Base-by-base conservation (phyloP, 2,888 invertebrate species). In the Pseudoips prasinana region DNA sequence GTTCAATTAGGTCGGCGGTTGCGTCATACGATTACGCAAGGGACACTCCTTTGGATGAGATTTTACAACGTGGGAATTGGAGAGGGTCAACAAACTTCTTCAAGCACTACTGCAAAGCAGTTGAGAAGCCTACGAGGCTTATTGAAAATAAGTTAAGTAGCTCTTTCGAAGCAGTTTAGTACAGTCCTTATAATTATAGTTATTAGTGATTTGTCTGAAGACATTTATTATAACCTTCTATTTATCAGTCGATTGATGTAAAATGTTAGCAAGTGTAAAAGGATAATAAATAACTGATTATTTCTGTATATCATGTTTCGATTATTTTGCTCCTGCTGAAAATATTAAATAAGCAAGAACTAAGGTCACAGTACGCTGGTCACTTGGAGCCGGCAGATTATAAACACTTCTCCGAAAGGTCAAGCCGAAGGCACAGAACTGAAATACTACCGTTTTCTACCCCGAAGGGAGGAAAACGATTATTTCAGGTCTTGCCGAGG, bases 401-500 rank as follows among this genome's bases (percentile, higher is more conserved):
- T 19, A 39, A 25, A 39, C 34, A 39, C 20, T 5, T 39, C 34
- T 39, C 34, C 43, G 36, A 31, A 44, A 33, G 33, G 40, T 39
- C 35, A 38, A 38, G 30, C 38, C 38, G 38, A 33, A 29, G 33
- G 26, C 38, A 39, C 25, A 39, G 38, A 39, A 8, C 32, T 44
- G 28, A 38, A 46, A 40, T 38, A 45, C n/a, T 7, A 37, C 20
- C 42, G 39, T 39, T 35, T 39, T 35, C 39, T 7, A 39, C 41
- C 41, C 48, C 31, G 25, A 28, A 47, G 40, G 43, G 43, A 47
- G 7, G 43, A 47, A 47, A 47, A 44, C 43, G 33, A 38, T 10
- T 47, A 43, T 43, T 46, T 46, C 32, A 46, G 36, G 37, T 44
- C 37, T 39, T 44, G 40, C 45, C 45, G 17, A 45, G 45, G 40